These are phyloP conservation scores for Apis florea DNA, from an alignment of 1,140 invertebrate genomes.

Conservation along the genomic window DNA sequence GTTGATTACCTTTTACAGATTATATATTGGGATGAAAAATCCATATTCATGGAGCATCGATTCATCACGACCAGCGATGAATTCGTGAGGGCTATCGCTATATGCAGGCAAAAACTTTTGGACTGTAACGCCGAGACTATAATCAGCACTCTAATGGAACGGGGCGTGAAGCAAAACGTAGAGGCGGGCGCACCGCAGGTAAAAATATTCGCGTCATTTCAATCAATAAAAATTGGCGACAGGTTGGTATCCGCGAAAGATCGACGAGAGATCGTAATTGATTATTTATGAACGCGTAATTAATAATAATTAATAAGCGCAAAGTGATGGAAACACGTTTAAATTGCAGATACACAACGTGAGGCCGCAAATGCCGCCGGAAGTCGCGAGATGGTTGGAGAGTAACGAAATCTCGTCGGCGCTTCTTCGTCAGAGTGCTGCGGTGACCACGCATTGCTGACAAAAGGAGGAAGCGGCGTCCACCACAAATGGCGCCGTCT, in stretches of 20 bases:
- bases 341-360: constrained; percentile 69
- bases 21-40: constrained; percentile 92
- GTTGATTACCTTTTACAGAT: constrained; percentile 80
- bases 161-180: constrained; percentile 73
- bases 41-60: constrained; percentile 92
- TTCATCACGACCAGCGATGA: constrained; percentile 89
- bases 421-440: constrained; percentile 78
- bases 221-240: neutral
- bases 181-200: constrained; percentile 76
- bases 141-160: constrained; percentile 77
- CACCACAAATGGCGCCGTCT: constrained; percentile 53
- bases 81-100: constrained; percentile 90
- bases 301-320: too few relatives aligned
- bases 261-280: too few relatives aligned
- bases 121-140: constrained; percentile 85
- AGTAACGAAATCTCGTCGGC: constrained; percentile 86
- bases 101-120: constrained; percentile 88
- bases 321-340: too few relatives aligned
- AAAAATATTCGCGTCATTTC: neutral
- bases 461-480: constrained; percentile 67
- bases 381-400: constrained; percentile 85
- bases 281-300: too few relatives aligned
- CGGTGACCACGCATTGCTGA: constrained; percentile 70
- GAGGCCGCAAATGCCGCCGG: constrained; percentile 83
- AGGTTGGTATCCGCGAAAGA: too few relatives aligned